Evolutionary conservation across 2,113 vertebrate genomes (phyloP).

Genomic region (Todiramphus saurophagus): DNA sequence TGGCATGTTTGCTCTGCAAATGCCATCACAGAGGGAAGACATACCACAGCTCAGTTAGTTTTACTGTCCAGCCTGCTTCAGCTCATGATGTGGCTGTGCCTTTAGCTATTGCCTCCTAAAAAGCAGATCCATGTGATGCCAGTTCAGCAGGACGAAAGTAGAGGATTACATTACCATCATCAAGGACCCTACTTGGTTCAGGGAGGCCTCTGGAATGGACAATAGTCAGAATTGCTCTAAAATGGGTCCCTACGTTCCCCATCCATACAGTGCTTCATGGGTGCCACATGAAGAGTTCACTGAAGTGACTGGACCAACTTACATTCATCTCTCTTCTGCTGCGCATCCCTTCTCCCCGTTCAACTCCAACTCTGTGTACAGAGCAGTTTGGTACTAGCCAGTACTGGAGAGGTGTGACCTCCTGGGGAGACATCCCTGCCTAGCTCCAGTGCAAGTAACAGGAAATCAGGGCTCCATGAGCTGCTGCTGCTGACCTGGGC

Average conservation of each 20-base stretch:
- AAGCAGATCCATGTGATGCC: background rate
- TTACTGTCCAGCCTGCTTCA: background rate
- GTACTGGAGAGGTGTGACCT: background rate
- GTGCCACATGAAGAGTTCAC: background rate
- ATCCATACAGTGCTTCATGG: background rate
- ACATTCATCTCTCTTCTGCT: background rate
- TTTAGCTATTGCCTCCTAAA: background rate
- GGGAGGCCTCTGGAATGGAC: background rate
- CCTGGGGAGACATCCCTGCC: background rate
- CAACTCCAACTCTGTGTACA: background rate
- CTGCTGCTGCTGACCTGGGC: background rate
- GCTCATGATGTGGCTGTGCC: background rate
- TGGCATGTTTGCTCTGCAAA: background rate
- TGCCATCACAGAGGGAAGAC: background rate
- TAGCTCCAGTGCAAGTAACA: background rate
- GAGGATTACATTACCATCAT: background rate
- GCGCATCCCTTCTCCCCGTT: fast-evolving
- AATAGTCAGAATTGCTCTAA: background rate
- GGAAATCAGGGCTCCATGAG: background rate
- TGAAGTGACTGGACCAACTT: background rate
- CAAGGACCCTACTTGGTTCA: background rate
- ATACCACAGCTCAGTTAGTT: background rate
- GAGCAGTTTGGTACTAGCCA: background rate
- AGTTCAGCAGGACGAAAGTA: background rate
- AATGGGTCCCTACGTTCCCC: background rate